Base-by-base conservation (phyloP, 2,797 vertebrate genomes). In the Mionectes olivaceus region DNA sequence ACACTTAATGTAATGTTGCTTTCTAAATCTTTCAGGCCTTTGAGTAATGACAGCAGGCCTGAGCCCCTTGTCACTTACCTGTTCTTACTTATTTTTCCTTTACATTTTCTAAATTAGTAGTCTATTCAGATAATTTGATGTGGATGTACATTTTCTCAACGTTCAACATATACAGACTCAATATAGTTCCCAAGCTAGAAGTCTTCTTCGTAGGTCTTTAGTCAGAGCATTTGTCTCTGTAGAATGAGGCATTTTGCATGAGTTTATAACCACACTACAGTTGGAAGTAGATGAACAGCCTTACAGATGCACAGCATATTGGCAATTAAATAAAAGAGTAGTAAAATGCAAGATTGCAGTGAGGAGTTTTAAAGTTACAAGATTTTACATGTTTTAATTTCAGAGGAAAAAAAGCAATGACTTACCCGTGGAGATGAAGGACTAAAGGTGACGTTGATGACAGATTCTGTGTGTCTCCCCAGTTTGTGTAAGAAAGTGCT, bases 381-480 rank as follows among this genome's bases (percentile, higher is more conserved):
- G 15, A 44, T 65, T 61, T 76, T 52, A 47, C 2, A 27, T 19
- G 7, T 18, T 80, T 81, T 44, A 41, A 76, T 43, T 43, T 44
- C 2, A 82, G 25, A 57, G 14, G 3, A 11, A 50, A 84, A 90
- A 85, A 80, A 27, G 0, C 17, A 78, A 49, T 39, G 4, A n/a
- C 63, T 79, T 98, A 99, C 99, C 98, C 99, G 98, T 39, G 99
- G 98, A 61, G 80, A 96, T 19, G 98, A 97, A 3, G 99, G 99
- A 95, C 97, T 98, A 96, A 99, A 99, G 74, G 98, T 95, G 90
- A 99, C 98, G 32, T 88, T 97, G n/a, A 97, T 96, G 67, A 99
- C 98, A 0, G 98, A 97, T 64, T 98, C 98, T 12, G 98, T 98
- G 93, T 99, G 98, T 95, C 98, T 98, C 5, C 98, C 93, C 55